These are phyloP conservation scores for Crotalus horridus DNA, from an alignment of 2,113 vertebrate species.

Conservation along the genomic window DNA sequence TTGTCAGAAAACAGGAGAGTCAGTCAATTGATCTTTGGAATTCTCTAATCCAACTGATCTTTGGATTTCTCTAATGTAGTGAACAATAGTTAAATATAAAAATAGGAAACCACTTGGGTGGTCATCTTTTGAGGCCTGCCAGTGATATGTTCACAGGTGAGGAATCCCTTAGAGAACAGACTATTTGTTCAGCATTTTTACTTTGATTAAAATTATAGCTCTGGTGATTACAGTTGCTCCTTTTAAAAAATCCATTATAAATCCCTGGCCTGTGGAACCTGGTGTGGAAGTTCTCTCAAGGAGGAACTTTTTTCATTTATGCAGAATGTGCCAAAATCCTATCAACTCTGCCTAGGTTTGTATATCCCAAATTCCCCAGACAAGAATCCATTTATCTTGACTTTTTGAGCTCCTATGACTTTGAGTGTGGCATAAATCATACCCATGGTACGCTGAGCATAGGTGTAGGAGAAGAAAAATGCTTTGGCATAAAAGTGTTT, in stretches of 20 bases:
- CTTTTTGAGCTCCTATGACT: conserved; percentile 24
- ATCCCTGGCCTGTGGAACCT: conserved; percentile 16
- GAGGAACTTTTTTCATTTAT: not conserved
- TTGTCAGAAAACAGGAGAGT: not conserved
- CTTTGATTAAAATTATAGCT: conserved; percentile 29
- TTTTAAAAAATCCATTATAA: conserved; percentile 18
- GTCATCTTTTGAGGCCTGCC: conserved; percentile 42
- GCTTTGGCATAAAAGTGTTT: not conserved
- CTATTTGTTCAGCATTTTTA: conserved; percentile 41
- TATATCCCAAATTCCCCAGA: conserved; percentile 8
- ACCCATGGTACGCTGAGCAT: not conserved
- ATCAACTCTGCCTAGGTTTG: not conserved
- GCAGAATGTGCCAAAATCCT: not conserved
- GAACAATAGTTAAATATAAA: conserved; percentile 36
- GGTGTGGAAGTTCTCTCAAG: not conserved
- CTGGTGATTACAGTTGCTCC: conserved; percentile 27
- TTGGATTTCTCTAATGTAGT: not conserved
- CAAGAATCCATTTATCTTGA: conserved; percentile 13
- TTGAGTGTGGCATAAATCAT: not conserved
- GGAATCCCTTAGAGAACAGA: not conserved
- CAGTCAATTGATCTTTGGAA: not conserved
- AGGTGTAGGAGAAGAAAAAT: not conserved
- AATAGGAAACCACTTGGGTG: conserved; percentile 45
- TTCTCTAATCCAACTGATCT: not conserved
- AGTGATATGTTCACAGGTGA: conserved; percentile 26